A percentile compares a stretch with the other conserved stretches of the same genome.
phyloP scores from a whole-genome alignment of 2,113 vertebrate species.

The Lampris megalopsis region DNA sequence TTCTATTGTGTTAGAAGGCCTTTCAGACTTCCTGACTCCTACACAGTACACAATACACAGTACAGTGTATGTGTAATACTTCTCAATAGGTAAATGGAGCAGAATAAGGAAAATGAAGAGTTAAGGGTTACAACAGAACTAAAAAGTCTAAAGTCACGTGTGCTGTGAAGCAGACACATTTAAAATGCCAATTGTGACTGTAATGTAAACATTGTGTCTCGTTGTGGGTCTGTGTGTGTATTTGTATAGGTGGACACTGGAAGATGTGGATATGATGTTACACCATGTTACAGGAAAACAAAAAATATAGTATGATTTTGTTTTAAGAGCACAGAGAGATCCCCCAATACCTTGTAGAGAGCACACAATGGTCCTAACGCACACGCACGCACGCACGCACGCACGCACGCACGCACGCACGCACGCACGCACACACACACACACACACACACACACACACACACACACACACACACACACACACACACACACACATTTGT shows the following conservation, averaged over 20 bases:
- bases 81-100: neutral
- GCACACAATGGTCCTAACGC: neutral
- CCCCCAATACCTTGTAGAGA: too few species aligned
- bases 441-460: slow-evolving; percentile 3
- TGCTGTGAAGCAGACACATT: too few species aligned
- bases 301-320: neutral
- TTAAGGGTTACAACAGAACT: slow-evolving; percentile 32
- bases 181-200: too few species aligned
- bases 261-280: too few species aligned
- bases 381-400: neutral
- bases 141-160: neutral
- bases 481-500: slow-evolving; percentile 23
- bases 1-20: too few species aligned
- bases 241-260: too few species aligned
- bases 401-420: slow-evolving; percentile 9
- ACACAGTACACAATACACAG: too few species aligned
- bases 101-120: slow-evolving; percentile 4
- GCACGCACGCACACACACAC: slow-evolving; percentile 4
- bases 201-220: too few species aligned
- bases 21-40: too few species aligned
- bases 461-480: slow-evolving; percentile 3
- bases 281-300: too few species aligned
- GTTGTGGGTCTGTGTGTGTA: too few species aligned
- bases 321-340: neutral
- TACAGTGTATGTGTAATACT: too few species aligned